Evolutionary conservation across 2,797 vertebrate genomes (phyloP).

Genomic region (Sphaeramia orbicularis): DNA sequence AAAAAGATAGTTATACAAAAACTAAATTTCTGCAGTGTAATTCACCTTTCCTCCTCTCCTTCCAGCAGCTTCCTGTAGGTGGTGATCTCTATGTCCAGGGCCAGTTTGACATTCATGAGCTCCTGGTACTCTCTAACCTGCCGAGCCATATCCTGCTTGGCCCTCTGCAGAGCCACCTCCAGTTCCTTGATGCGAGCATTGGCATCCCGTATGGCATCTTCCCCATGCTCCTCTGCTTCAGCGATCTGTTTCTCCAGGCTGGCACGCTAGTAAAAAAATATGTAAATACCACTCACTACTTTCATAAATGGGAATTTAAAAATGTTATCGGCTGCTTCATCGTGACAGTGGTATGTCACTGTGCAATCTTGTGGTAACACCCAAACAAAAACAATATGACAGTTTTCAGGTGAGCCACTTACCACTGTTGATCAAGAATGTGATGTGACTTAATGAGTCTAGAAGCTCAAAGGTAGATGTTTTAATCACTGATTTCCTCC

Average conservation of each 20-base stretch:
- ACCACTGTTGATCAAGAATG: too few relatives aligned
- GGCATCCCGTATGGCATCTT: conserved; percentile 60
- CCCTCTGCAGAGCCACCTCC: conserved; percentile 69
- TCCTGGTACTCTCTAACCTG: conserved; percentile 89
- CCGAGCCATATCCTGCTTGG: conserved; percentile 75
- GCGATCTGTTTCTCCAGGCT: conserved; percentile 65
- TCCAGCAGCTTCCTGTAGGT: conserved; percentile 88
- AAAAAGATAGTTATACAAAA: too few relatives aligned
- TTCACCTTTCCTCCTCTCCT: conserved; percentile 88
- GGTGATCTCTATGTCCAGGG: conserved; percentile 85
- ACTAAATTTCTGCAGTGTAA: not conserved
- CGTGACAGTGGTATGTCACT: not conserved
- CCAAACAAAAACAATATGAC: not conserved
- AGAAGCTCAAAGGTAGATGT: too few relatives aligned
- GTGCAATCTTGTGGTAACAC: not conserved
- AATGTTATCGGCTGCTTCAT: not conserved
- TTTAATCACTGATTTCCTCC: too few relatives aligned
- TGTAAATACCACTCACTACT: not conserved
- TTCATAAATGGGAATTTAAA: not conserved
- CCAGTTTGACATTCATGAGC: conserved; percentile 86
- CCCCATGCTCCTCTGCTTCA: conserved; percentile 65
- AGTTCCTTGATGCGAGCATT: conserved; percentile 62
- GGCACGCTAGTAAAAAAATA: conserved; percentile 46
- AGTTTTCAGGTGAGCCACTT: too few relatives aligned
- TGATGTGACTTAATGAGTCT: too few relatives aligned